These are phyloP conservation scores for Campoplex nolae DNA, from an alignment of 2,888 invertebrate genomes.

Conservation along the genomic window DNA sequence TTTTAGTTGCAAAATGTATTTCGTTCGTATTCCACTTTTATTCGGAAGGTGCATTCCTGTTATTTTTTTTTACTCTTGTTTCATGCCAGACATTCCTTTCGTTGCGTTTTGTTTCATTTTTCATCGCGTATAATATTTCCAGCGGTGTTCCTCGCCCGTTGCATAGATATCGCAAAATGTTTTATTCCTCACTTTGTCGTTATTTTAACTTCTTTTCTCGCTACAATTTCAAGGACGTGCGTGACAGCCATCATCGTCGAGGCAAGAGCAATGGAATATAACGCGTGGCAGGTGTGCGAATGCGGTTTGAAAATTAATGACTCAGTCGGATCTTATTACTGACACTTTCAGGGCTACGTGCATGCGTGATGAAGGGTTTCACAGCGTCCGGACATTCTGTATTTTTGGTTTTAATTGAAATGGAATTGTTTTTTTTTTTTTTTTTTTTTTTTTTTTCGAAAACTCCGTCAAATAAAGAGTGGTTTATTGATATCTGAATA, in stretches of 20 bases:
- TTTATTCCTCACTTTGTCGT: not conserved
- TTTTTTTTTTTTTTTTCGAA: not conserved
- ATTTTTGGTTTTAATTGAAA: not conserved
- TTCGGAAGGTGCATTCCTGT: not conserved
- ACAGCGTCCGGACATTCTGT: conserved; percentile 31
- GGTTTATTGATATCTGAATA: not conserved
- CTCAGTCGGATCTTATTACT: conserved; percentile 58
- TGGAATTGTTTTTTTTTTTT: not conserved
- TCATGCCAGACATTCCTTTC: not conserved
- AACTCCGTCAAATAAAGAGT: not conserved
- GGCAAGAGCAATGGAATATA: not conserved
- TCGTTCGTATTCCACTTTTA: not conserved
- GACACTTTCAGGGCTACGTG: conserved; percentile 64
- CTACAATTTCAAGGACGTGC: conserved; percentile 50
- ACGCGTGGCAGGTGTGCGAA: conserved; percentile 46
- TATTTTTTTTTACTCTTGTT: not conserved
- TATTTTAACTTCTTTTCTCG: conserved; percentile 7
- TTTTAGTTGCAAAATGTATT: not conserved
- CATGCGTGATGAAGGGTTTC: conserved; percentile 53
- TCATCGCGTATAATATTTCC: not conserved
- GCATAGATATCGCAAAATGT: conserved; percentile 20
- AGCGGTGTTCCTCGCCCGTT: conserved; percentile 23
- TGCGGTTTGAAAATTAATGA: conserved; percentile 64
- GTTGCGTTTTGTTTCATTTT: conserved; percentile 16
- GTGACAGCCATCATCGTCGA: conserved; percentile 45